Base-by-base conservation (phyloP, 1,140 invertebrate genomes). In the Scaptodrosophila lebanonensis region DNA sequence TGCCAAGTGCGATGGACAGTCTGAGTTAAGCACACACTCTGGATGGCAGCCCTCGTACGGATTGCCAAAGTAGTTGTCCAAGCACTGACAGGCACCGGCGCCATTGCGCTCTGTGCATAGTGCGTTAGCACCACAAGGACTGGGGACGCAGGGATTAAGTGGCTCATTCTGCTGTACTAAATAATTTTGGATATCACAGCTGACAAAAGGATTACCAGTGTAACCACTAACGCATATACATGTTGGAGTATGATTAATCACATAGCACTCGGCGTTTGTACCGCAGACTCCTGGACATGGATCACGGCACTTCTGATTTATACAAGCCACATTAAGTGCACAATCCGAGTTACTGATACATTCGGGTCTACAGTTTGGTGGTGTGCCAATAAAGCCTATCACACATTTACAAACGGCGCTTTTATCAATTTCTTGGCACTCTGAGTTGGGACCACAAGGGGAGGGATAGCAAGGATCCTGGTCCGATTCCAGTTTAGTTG, bases 21-120 rank as follows among this genome's bases (percentile, higher is more conserved):
- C 93, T 1, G 90, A 90, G 79, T 93, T 93, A 3, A 93, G 86
- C 1, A 92, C 88, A 87, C 93, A 95, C 87, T 94, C 92, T 1
- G 92, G 93, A 39, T 91, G 88, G 83, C 93, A 94, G 2, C 91
- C 91, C 69, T 92, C 90, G 62, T 93, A 93, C 17, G 93, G 93
- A 86, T 93, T 91, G 6, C 93, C 93, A 45, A 90, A 88, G 69
- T 91, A 94, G 53, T 91, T 89, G 17, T 90, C 88, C n/a, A 91
- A 54, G 79, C 93, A 95, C 54, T 89, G 89, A 69, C 94, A 95
- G 16, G 92, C 90, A 25, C 92, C 93, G 8, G 89, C 91, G 1
- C 89, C 89, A 62, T 91, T 91, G 60, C 87, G 88, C 85, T 91
- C 90, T 29, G 84, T 88, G 75, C 93, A 95, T 33, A 91, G 73